Conservation (phyloP, 1,140 invertebrate species). For the Trichomalopsis sarcophagae region DNA sequence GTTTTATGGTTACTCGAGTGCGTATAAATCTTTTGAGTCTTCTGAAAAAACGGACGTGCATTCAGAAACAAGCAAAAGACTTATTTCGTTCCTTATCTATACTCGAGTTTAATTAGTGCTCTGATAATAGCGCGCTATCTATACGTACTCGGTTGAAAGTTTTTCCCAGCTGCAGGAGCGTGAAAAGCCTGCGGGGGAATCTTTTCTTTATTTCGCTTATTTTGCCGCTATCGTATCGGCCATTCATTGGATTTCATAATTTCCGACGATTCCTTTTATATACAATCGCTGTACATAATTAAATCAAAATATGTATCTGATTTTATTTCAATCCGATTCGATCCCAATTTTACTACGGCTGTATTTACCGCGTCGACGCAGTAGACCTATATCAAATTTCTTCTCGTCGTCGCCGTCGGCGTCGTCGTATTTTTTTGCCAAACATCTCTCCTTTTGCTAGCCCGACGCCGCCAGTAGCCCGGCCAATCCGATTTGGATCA, state of each 20-base stretch:
- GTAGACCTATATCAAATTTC: background rate
- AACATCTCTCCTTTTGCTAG: constrained; percentile 32
- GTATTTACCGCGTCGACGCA: background rate
- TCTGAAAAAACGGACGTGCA: no score
- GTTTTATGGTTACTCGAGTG: no score
- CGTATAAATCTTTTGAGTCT: no score
- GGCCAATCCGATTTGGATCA: constrained; percentile 50
- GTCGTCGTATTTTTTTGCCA: background rate
- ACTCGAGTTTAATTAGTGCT: background rate
- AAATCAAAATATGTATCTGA: no score
- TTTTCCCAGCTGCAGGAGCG: background rate
- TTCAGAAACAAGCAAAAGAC: no score
- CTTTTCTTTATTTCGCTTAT: no score
- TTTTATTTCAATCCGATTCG: no score
- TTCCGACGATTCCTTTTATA: no score
- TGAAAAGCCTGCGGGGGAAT: background rate
- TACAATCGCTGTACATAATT: no score
- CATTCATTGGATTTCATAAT: no score
- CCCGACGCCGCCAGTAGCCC: background rate
- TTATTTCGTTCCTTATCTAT: background rate
- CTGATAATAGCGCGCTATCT: background rate
- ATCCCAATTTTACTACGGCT: no score
- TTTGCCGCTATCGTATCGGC: no score
- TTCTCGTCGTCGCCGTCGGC: background rate
- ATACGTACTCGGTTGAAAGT: background rate